Percentiles rank a stretch among this genome's conserved stretches.
Conservation (phyloP, 1,140 invertebrate genomes). For the Cyphomyrmex costatus region DNA sequence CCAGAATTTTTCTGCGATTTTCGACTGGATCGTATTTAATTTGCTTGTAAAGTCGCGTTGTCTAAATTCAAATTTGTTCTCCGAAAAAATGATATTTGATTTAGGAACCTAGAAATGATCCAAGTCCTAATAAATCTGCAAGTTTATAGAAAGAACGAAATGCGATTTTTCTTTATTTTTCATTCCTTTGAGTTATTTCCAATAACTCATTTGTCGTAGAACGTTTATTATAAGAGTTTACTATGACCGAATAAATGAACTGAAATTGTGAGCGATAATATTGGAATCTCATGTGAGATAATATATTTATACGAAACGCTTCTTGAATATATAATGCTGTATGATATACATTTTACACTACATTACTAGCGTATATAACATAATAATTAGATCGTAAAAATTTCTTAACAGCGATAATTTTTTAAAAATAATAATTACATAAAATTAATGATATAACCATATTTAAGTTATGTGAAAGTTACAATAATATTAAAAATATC, state of each 20-base stretch:
- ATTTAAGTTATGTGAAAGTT: neutral
- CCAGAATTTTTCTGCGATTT: constrained; percentile 36
- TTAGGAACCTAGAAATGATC: neutral
- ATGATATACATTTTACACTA: neutral
- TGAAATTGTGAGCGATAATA: neutral
- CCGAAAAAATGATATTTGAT: neutral
- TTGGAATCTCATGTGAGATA: neutral
- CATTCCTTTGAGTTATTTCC: constrained; percentile 7
- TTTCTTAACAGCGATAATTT: neutral
- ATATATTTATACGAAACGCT: neutral
- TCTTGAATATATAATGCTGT: neutral
- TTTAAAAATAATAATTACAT: neutral
- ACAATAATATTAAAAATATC: neutral
- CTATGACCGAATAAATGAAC: neutral
- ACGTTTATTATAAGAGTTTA: neutral
- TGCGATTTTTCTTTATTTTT: neutral
- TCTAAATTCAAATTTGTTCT: neutral
- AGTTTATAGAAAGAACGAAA: neutral
- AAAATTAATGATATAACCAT: neutral
- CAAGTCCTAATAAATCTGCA: neutral
- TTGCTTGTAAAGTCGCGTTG: neutral
- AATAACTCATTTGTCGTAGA: neutral
- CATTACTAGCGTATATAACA: neutral
- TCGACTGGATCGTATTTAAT: constrained; percentile 10
- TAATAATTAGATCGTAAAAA: neutral